phyloP scores from a whole-genome alignment of 2,797 vertebrate genomes.

The Siniperca undulata region DNA sequence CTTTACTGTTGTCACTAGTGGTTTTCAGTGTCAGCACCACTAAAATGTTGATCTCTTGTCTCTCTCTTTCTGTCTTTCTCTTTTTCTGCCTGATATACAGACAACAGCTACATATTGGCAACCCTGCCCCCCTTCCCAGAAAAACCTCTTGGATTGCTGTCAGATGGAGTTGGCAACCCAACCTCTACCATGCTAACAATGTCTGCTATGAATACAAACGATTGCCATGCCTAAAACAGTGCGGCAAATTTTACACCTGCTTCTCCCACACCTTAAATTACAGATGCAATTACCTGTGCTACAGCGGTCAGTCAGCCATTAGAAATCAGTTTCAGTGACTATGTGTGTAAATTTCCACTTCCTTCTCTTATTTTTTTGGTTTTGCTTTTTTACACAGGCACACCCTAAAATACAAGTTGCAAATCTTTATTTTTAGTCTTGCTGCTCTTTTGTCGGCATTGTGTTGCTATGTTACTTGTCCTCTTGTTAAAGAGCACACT shows the following conservation, averaged over 20 bases:
- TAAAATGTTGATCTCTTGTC: slow-evolving; percentile 10
- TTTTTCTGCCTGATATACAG: background rate
- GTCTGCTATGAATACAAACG: slow-evolving; percentile 64
- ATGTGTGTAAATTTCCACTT: slow-evolving; percentile 11
- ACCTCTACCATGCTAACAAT: slow-evolving; percentile 39
- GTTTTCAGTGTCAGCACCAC: background rate
- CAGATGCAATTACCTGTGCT: slow-evolving; percentile 51
- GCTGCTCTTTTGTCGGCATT: background rate
- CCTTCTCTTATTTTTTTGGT: background rate
- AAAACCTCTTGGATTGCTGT: slow-evolving; percentile 44
- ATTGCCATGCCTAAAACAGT: slow-evolving; percentile 40
- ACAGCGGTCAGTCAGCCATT: slow-evolving; percentile 31
- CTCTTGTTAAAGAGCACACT: slow-evolving; percentile 24
- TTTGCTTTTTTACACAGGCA: background rate
- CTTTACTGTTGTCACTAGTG: background rate
- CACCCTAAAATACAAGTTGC: background rate
- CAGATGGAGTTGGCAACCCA: slow-evolving; percentile 42
- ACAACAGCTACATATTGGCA: slow-evolving; percentile 26
- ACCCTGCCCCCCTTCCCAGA: background rate
- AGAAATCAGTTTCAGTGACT: slow-evolving; percentile 29
- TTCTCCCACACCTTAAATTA: slow-evolving; percentile 56
- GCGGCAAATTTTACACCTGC: slow-evolving; percentile 49
- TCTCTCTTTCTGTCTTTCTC: background rate
- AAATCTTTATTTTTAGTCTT: background rate
- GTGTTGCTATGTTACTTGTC: background rate